Percentiles rank a stretch among this genome's conserved stretches.
Evolutionary conservation across 2,888 invertebrate genomes (phyloP).

Genomic region (Sipha maydis): DNA sequence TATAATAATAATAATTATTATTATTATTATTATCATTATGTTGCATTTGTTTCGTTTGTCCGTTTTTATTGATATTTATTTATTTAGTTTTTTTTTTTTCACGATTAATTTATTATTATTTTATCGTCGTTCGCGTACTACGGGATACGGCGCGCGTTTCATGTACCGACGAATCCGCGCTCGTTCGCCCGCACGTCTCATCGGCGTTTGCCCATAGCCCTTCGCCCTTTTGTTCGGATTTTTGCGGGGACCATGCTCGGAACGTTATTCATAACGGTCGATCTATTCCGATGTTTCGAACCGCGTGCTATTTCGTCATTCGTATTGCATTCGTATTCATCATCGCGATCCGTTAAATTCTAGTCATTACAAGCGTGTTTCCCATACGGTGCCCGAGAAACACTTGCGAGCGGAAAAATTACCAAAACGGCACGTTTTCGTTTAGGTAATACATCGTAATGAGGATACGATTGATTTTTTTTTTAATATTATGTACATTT

Average conservation of each 20-base stretch:
- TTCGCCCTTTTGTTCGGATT: background rate
- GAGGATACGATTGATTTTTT: background rate
- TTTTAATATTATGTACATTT: background rate
- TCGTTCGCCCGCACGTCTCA: no score
- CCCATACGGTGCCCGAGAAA: background rate
- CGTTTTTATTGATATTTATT: background rate
- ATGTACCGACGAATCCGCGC: no score
- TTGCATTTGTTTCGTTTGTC: background rate
- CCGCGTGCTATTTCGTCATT: no score
- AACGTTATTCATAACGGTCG: background rate
- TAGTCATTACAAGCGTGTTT: slow-evolving; percentile 30
- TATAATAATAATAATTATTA: background rate
- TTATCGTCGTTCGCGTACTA: no score
- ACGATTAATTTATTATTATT: no score
- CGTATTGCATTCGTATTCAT: background rate
- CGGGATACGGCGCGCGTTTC: background rate
- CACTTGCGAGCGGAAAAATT: no score
- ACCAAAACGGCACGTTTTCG: no score
- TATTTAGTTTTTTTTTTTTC: background rate
- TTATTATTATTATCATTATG: background rate
- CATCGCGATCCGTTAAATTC: background rate
- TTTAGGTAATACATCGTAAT: no score
- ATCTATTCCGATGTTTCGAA: background rate
- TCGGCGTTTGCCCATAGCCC: background rate
- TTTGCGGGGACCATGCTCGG: background rate